A percentile compares a stretch with the other conserved stretches of the same genome.
Evolutionary conservation across 2,113 vertebrate genomes (phyloP).

Genomic region (Myodes glareolus): DNA sequence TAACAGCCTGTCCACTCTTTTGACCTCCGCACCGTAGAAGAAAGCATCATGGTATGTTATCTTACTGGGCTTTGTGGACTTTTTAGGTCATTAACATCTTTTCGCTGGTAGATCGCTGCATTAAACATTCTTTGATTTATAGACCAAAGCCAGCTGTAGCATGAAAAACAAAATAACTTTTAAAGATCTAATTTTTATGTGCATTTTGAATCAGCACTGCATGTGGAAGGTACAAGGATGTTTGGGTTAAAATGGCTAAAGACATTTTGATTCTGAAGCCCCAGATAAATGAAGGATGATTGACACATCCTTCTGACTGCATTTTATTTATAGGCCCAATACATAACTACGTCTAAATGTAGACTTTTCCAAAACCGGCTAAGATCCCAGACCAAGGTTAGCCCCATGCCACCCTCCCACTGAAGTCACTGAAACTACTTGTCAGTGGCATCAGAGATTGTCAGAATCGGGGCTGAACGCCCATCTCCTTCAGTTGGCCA

Average conservation of each 20-base stretch:
- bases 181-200: background rate
- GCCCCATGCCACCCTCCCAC: background rate
- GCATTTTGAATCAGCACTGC: slow-evolving; percentile 22
- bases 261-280: slow-evolving; percentile 4
- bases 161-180: background rate
- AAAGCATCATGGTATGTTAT: background rate
- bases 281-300: background rate
- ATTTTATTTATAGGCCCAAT: slow-evolving; percentile 42
- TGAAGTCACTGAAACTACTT: background rate
- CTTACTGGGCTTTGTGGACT: background rate
- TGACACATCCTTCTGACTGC: background rate
- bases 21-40: background rate
- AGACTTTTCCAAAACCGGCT: background rate
- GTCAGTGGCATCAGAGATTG: background rate
- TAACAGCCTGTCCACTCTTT: background rate
- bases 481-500: background rate
- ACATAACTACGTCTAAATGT: background rate
- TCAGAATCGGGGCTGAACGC: background rate
- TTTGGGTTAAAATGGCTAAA: background rate
- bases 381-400: background rate
- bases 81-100: slow-evolving; percentile 17
- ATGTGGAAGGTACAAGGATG: background rate
- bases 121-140: background rate
- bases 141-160: background rate
- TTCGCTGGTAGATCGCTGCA: background rate